Evolutionary conservation across 92 coral and sea anemone genomes (phyloP).

Genomic region (Porites evermanni): DNA sequence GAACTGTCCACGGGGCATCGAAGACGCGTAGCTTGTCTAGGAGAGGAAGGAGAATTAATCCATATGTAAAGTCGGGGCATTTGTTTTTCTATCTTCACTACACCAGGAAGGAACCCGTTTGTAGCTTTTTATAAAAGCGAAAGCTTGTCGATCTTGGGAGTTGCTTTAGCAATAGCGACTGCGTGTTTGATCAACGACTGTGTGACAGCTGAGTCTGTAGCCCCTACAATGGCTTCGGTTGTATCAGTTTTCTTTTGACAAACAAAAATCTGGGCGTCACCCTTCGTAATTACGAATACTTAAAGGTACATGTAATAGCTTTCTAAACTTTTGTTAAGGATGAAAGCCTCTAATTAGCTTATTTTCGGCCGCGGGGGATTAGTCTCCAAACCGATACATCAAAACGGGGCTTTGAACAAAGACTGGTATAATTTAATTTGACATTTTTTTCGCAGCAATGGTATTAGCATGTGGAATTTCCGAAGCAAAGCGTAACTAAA

Average conservation of each 20-base stretch:
- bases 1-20: slow-evolving; percentile 92
- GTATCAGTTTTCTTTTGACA: slow-evolving; percentile 25
- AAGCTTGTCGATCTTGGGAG: slow-evolving; percentile 1
- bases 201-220: slow-evolving; percentile 25
- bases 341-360: slow-evolving; percentile 28
- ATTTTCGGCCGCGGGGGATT: slow-evolving; percentile 12
- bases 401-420: slow-evolving; percentile 1
- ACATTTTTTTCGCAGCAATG: slow-evolving; percentile 25
- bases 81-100: neutral
- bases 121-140: neutral
- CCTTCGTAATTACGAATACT: slow-evolving; percentile 38
- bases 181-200: neutral
- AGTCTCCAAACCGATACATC: neutral
- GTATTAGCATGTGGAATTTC: slow-evolving; percentile 12
- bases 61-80: slow-evolving; percentile 70
- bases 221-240: neutral
- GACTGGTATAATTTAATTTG: neutral
- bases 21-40: slow-evolving; percentile 69
- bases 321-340: neutral
- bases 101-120: neutral
- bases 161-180: slow-evolving; percentile 10
- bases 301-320: neutral
- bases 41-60: slow-evolving; percentile 58
- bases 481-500: neutral
- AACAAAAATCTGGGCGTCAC: slow-evolving; percentile 44